Percentiles rank a stretch among this genome's conserved stretches.
Evolutionary conservation across 2,888 invertebrate genomes (phyloP).

Genomic region (Andrena bicolor): DNA sequence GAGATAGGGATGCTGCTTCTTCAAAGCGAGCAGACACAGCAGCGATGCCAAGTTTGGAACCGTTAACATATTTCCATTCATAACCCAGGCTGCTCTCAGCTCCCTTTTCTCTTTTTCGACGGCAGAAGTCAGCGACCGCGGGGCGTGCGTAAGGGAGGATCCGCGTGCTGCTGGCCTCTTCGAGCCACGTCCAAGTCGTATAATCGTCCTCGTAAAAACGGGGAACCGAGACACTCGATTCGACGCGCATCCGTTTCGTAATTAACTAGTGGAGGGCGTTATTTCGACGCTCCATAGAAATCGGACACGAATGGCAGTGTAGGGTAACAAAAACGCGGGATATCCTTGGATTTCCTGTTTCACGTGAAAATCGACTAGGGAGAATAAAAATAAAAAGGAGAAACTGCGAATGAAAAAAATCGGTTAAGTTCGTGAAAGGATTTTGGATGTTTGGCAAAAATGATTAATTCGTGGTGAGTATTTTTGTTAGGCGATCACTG

Average conservation of each 20-base stretch:
- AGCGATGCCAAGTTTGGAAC: slow-evolving; percentile 66
- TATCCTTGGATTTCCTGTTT: not conserved
- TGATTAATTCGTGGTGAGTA: not conserved
- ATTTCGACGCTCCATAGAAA: slow-evolving; percentile 16
- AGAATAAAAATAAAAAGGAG: not conserved
- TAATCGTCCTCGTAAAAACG: slow-evolving; percentile 39
- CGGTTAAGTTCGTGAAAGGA: not conserved
- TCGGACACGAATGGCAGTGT: not conserved
- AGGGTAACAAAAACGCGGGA: not conserved
- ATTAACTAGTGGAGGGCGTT: slow-evolving; percentile 28
- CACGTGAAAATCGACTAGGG: not conserved
- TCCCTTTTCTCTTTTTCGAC: slow-evolving; percentile 52
- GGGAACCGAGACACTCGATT: not conserved
- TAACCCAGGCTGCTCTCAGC: slow-evolving; percentile 55
- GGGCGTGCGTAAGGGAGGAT: slow-evolving; percentile 59
- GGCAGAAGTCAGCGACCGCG: slow-evolving; percentile 72
- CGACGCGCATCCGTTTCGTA: slow-evolving; percentile 39
- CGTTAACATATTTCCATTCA: slow-evolving; percentile 77
- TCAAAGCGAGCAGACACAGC: slow-evolving; percentile 32
- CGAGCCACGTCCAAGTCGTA: slow-evolving; percentile 69
- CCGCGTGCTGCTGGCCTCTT: slow-evolving; percentile 29
- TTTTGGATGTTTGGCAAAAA: not conserved
- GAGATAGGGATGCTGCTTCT: slow-evolving; percentile 10
- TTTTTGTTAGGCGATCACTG: not conserved
- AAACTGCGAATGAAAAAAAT: not conserved